Evolutionary conservation across 2,113 vertebrate species (phyloP), one percentile per base, ranked within the genome.

Genomic region (Saguinus midas): DNA sequence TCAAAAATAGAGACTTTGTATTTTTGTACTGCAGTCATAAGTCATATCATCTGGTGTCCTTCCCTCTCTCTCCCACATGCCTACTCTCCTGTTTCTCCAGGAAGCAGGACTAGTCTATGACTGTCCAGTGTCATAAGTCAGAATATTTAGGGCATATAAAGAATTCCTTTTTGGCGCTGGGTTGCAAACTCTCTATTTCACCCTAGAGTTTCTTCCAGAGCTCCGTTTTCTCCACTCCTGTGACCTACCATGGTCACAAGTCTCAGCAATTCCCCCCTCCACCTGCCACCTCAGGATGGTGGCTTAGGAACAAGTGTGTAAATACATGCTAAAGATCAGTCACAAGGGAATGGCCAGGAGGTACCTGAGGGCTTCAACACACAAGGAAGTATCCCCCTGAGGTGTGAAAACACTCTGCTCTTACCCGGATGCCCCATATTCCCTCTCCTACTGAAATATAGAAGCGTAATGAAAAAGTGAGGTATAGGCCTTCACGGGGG

Each of bases 1-100:
- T 96, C 58, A 96, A 84, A 95, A 89, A 73, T 13, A 90, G 43
- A 80, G 57, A 73, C 18, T 48, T 81, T n/a, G 43, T 73, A 37
- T 70, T 97, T 95, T 87, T 83, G 9, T 57, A 40, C 61, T 40
- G 27, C 9, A 37, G 85, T 82, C 68, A 20, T 93, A 52, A 12
- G 82, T 83, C 80, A 12, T 50, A 40, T 88, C 55, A 72, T 58
- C 57, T 78, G 48, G 43, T 80, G 1, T n/a, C 79, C 43, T 61
- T 73, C 45, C 37, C 4, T 43, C 18, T 90, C 50, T 16, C 35
- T 29, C 8, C 43, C 18, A 8, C 6, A n/a, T 25, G 43, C 32
- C 88, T n/a, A 8, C 55, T 27, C 23, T 5, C 27, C 57, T 76
- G 23, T 45, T 93, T 37, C 45, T 84, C 43, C 35, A 43, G 55